Base-by-base conservation (phyloP, 2,888 invertebrate genomes). In the Plemyria rubiginata region DNA sequence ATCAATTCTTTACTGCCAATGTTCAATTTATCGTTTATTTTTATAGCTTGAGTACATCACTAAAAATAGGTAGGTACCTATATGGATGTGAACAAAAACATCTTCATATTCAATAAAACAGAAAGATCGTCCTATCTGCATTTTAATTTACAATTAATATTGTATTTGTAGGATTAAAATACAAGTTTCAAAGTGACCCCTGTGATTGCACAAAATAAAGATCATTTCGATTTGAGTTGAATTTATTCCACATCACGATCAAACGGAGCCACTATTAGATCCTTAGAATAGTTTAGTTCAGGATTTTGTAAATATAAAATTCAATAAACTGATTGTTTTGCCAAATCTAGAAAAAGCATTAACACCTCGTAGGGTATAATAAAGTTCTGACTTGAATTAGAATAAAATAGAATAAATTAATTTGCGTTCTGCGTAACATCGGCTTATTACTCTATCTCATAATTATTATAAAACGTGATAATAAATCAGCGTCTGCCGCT, bases 401-500 rank as follows among this genome's bases (percentile, higher is more conserved):
- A 11, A 45, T 45, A 16, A 11, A 5, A 16, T 4, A 9, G 9
- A 16, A 16, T 2, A 48, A 48, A 48, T 12, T 28, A 28, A 48
- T 48, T 0, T 48, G 11, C 12, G 16, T 45, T 45, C 11, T 22
- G 48, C 12, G 22, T 15, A 4, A 48, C n/a, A 32, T 50, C 50
- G 32, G 36, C 8, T 86, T 84, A 87, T 86, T 80, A 80, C 79
- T 77, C 76, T 22, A 45, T 74, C 76, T 75, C 80, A 38, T 88
- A 88, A 90, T 90, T 89, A 89, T 90, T 88, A 88, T 88, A 88
- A 89, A 90, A 90, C 85, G 85, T 80, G 79, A 86, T 86, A 86
- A 90, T 91, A 91, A 90, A 91, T 91, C 89, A 89, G 84, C 89
- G 90, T 89, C 89, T 90, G 87, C 78, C 84, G 84, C 86, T 86